Conservation (phyloP, 2,888 invertebrate genomes). For the Athalia circularis region DNA sequence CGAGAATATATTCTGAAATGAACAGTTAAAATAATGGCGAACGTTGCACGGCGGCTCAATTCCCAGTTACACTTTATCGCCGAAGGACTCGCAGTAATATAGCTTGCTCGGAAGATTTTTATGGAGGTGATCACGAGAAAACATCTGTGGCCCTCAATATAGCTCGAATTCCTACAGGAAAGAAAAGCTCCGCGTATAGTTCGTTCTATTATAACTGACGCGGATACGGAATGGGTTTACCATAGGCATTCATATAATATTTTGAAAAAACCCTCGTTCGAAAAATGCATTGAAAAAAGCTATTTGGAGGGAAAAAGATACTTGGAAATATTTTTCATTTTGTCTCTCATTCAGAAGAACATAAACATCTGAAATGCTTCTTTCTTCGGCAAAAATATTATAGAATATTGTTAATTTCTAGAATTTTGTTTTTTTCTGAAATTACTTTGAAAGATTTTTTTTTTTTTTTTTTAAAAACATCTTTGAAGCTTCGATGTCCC, state of each 20-base stretch:
- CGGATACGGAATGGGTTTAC: too few species aligned
- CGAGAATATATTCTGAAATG: conserved; percentile 5
- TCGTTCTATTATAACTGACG: too few species aligned
- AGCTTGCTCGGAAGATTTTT: conserved; percentile 57
- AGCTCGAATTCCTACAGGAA: background rate
- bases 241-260: too few species aligned
- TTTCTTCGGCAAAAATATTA: background rate
- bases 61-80: conserved; percentile 38
- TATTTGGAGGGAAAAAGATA: too few species aligned
- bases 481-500: too few species aligned
- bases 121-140: conserved; percentile 62
- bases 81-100: background rate
- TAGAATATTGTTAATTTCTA: background rate
- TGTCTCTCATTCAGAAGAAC: background rate
- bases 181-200: too few species aligned
- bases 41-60: conserved; percentile 18
- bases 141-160: conserved; percentile 62
- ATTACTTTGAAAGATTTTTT: too few species aligned
- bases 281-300: too few species aligned
- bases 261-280: too few species aligned
- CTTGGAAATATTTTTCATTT: background rate
- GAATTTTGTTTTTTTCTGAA: background rate
- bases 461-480: too few species aligned
- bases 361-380: background rate
- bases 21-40: conserved; percentile 34